Base-by-base conservation (phyloP, 1,140 invertebrate genomes). In the Danaus melanippus region DNA sequence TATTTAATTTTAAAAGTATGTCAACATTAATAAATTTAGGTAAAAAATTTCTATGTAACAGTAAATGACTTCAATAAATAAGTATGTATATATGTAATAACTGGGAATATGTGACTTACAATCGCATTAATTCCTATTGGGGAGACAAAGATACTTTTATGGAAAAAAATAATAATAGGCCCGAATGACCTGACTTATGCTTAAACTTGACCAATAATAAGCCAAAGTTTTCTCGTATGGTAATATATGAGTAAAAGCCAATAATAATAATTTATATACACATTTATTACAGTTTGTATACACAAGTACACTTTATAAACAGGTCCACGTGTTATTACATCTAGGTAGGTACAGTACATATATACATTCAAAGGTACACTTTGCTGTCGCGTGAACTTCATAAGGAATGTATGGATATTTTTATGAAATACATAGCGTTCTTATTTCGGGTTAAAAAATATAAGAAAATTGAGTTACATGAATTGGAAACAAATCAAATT, bases 271-370 rank as follows among this genome's bases (percentile, higher is more conserved):
- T 65, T 71, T 78, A 71, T 83, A 68, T 83, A 80, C 77, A 83
- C 74, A 76, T 83, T 83, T 80, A 85, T 82, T 81, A 78, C 73
- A 82, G 42, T 70, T 52, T 71, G 74, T 64, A 79, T 83, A 81
- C 76, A 79, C 75, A 67, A 75, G 72, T 79, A 81, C 65, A 77
- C 72, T 69, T 66, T 80, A 78, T 73, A 70, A 76, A 80, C 70
- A 83, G 61, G 73, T 82, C 65, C 70, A 81, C 74, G 74, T 58
- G 62, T 71, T 70, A 74, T 72, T 70, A 76, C 71, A 75, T 69
- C 54, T 84, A 32, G 21, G 7, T 32, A 84, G 82, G 81, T 79
- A 82, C 79, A 82, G 46, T 66, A n/a, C n/a, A n/a, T n/a, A n/a
- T n/a, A n/a, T n/a, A n/a, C n/a, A 51, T 70, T 50, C 53, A 52